Conservation (phyloP, 1,140 invertebrate genomes). For the Drosophila ananassae region DNA sequence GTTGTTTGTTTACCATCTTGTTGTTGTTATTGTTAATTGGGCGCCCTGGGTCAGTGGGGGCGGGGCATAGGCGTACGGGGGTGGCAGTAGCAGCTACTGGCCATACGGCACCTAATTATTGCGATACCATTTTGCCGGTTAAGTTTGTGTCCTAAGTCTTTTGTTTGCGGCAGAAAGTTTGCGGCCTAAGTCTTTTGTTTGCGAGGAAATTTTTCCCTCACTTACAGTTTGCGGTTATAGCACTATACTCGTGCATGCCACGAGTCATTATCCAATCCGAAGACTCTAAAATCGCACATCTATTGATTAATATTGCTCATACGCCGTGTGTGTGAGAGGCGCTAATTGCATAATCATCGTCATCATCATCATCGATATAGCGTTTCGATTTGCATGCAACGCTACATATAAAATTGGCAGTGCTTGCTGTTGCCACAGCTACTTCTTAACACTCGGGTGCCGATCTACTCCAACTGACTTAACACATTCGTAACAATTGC, state of each 20-base stretch:
- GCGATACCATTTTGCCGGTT: neutral
- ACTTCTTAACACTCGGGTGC: slow-evolving; percentile 61
- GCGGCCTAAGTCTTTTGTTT: slow-evolving; percentile 34
- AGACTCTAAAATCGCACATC: slow-evolving; percentile 1
- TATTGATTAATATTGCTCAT: slow-evolving; percentile 50
- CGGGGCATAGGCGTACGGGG: slow-evolving; percentile 8
- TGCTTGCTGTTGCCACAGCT: slow-evolving; percentile 10
- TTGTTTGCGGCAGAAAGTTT: slow-evolving; percentile 10
- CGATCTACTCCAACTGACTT: slow-evolving; percentile 58
- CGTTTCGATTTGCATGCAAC: slow-evolving; percentile 67
- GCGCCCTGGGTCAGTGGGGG: slow-evolving; percentile 10
- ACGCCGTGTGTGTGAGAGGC: slow-evolving; percentile 29
- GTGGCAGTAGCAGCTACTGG: slow-evolving; percentile 31
- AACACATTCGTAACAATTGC: slow-evolving; percentile 80
- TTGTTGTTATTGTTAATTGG: slow-evolving; percentile 71
- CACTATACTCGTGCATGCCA: slow-evolving; percentile 13
- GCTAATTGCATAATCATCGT: slow-evolving; percentile 73
- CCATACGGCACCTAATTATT: slow-evolving; percentile 37
- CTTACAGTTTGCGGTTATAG: neutral
- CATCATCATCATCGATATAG: slow-evolving; percentile 18
- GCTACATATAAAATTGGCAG: slow-evolving; percentile 12
- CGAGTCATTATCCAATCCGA: slow-evolving; percentile 50
- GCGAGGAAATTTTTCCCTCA: neutral
- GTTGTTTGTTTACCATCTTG: slow-evolving; percentile 35
- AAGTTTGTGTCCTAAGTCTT: slow-evolving; percentile 11